Evolutionary conservation across 53 echinoderm and acorn worm species (phyloP).

Genomic region (Apostichopus leukothele): DNA sequence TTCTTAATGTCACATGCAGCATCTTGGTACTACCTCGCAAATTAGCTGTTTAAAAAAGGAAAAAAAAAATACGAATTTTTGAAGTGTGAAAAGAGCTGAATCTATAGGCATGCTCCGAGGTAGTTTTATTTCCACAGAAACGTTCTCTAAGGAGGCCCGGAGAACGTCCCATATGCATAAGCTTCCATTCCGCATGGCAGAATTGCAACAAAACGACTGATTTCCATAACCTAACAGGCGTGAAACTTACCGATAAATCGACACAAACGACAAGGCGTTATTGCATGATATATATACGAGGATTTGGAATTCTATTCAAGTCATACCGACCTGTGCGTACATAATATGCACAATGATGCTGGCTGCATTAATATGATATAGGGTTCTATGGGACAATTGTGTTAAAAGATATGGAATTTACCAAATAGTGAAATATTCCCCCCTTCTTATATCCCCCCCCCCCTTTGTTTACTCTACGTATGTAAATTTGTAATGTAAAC

Average conservation of each 20-base stretch:
- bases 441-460: no score
- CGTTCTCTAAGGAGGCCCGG: background rate
- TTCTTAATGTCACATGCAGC: background rate
- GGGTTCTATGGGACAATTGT: no score
- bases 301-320: background rate
- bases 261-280: background rate
- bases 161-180: slow-evolving; percentile 11
- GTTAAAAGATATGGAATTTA: no score
- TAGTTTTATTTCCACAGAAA: background rate
- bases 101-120: background rate
- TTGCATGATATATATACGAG: background rate
- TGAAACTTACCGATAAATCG: slow-evolving; percentile 24
- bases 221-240: slow-evolving; percentile 37
- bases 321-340: background rate
- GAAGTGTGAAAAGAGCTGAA: background rate
- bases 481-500: no score
- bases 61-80: background rate
- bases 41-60: slow-evolving; percentile 8
- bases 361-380: no score
- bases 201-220: slow-evolving; percentile 37
- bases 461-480: no score
- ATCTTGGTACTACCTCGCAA: background rate
- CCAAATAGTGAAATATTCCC: no score
- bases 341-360: no score
- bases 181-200: slow-evolving; percentile 36